Evolutionary conservation across 2,888 invertebrate genomes (phyloP), one percentile per base, ranked within the genome.

Genomic region (Leptogaster cylindrica): DNA sequence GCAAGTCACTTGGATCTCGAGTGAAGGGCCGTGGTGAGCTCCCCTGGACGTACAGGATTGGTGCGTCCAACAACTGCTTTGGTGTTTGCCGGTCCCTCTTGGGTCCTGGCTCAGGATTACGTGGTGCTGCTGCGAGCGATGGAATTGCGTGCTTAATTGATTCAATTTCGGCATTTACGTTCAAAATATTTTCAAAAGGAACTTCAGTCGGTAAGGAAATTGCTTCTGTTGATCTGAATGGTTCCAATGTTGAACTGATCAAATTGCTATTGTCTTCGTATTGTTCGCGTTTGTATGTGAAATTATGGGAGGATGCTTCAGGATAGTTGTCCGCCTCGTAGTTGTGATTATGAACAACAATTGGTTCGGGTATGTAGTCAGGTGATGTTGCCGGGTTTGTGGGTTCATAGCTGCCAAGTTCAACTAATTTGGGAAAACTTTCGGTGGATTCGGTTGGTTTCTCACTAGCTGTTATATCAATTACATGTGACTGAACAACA

Each of bases 1-100:
- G 70, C 0, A 78, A 66, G 16, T 79, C 76, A 16, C 76, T 74
- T 0, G 78, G 79, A 70, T 79, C 79, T 2, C 76, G 82, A 4
- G 83, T 84, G 52, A 83, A 83, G 73, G 87, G 86, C 0, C 86
- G 84, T 0, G 84, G 83, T 64, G 82, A 82, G 73, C 82, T 83
- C 23, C 84, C 84, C 70, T 82, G 83, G 1, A 83, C 75, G 73
- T 85, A 84, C 39, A 84, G 79, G 46, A 86, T 80, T n/a, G 87
- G 87, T 2, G 86, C 85, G 75, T 87, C 86, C 18, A 87, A 82
- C 46, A 84, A 78, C 68, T 77, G 74, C 46, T 79, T 78, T 2
- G 81, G 80, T 0, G 81, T 80, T 39, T 78, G 77, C n/a, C 80
- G 73, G 36, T 76, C 74, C 1, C 70, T 71, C 50, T 67, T 72